Conservation (phyloP, 2,888 invertebrate species). For the Rhogogaster chlorosoma region DNA sequence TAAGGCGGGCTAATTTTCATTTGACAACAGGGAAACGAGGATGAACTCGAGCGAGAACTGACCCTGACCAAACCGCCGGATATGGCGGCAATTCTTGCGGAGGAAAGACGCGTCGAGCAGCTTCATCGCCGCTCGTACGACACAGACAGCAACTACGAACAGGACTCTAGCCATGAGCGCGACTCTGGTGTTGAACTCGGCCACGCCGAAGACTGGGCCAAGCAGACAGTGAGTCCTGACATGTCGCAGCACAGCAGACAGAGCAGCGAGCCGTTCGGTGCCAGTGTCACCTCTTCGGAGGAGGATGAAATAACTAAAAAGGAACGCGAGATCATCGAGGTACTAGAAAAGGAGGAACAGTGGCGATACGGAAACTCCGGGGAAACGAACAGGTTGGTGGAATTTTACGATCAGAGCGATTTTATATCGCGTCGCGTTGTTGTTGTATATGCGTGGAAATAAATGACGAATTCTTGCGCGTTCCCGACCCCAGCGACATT, state of each 20-base stretch:
- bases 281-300: slow-evolving; percentile 86
- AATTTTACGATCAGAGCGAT: neutral
- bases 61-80: slow-evolving; percentile 88
- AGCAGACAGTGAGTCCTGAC: slow-evolving; percentile 75
- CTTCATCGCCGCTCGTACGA: slow-evolving; percentile 88
- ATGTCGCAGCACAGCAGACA: slow-evolving; percentile 87
- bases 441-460: too few relatives aligned
- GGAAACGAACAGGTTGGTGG: slow-evolving; percentile 70
- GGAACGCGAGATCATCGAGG: slow-evolving; percentile 84
- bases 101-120: slow-evolving; percentile 88
- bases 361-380: slow-evolving; percentile 78
- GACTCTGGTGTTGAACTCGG: slow-evolving; percentile 90
- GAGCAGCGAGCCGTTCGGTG: slow-evolving; percentile 88
- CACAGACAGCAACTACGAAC: slow-evolving; percentile 81
- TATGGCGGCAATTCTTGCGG: slow-evolving; percentile 89
- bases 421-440: neutral
- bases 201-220: slow-evolving; percentile 76
- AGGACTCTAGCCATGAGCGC: slow-evolving; percentile 79
- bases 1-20: neutral
- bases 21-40: slow-evolving; percentile 80
- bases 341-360: slow-evolving; percentile 83
- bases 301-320: slow-evolving; percentile 87
- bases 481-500: slow-evolving; percentile 74
- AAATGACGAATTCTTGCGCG: neutral
- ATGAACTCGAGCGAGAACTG: slow-evolving; percentile 85